phyloP scores from a whole-genome alignment of 2,797 vertebrate genomes.

The Scolopax rusticola region DNA sequence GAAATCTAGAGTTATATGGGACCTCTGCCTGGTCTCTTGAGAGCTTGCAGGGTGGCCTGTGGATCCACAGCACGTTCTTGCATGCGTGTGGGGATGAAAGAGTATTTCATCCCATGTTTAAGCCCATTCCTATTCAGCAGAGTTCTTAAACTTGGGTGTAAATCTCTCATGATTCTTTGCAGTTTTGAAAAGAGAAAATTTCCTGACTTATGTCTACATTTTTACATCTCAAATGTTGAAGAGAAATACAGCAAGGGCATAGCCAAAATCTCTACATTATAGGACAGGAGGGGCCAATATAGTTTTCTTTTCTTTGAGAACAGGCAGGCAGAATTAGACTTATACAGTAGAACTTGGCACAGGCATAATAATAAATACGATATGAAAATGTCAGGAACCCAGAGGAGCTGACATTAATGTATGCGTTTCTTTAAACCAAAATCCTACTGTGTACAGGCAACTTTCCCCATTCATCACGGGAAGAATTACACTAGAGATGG shows the following conservation, averaged over 20 bases:
- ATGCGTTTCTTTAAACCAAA: constrained; percentile 37
- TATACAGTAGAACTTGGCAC: constrained; percentile 51
- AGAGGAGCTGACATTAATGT: constrained; percentile 14
- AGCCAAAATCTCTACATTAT: constrained; percentile 23
- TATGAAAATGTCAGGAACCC: constrained; percentile 38
- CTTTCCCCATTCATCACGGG: background rate
- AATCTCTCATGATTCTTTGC: constrained; percentile 2
- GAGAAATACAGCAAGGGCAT: constrained; percentile 32
- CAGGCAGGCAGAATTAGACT: constrained; percentile 31
- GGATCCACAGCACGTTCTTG: constrained; percentile 12
- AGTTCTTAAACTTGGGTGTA: constrained; percentile 5
- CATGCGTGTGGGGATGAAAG: background rate
- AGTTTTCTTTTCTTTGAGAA: constrained; percentile 34
- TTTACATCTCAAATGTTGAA: constrained; percentile 24
- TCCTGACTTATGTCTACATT: constrained; percentile 30
- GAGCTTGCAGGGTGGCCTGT: constrained; percentile 58
- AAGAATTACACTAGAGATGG: background rate
- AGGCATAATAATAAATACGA: constrained; percentile 24
- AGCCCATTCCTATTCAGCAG: background rate
- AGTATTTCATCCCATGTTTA: constrained; percentile 14
- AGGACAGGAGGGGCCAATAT: constrained; percentile 21
- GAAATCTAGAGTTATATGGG: constrained; percentile 31
- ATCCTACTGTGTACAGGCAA: background rate
- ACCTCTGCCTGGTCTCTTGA: constrained; percentile 31
- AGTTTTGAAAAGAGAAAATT: background rate